Conservation (phyloP, 2,797 vertebrate species). For the Acanthiza pusilla region DNA sequence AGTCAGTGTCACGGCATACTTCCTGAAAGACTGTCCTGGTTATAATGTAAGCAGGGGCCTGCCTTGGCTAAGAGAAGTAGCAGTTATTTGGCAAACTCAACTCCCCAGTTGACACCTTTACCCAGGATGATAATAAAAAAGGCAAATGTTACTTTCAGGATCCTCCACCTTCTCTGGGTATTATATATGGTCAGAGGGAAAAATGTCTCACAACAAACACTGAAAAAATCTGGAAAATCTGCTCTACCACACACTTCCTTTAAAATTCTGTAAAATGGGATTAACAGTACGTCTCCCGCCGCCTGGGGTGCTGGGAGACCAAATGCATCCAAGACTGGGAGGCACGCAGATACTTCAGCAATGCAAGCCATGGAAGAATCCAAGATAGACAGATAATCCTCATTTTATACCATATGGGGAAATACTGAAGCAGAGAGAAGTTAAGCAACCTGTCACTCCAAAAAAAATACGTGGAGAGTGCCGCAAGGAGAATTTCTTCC, state of each 20-base stretch:
- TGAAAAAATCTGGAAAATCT: not conserved
- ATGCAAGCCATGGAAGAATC: not conserved
- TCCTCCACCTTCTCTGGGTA: not conserved
- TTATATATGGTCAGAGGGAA: not conserved
- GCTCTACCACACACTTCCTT: not conserved
- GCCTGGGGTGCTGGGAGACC: not conserved
- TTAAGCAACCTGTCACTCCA: conserved; percentile 23
- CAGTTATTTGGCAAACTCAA: not conserved
- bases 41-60: not conserved
- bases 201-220: not conserved
- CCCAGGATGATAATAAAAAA: not conserved
- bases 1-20: not conserved
- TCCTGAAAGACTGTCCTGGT: not conserved
- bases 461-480: not conserved
- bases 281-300: not conserved
- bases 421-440: conserved; percentile 32
- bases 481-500: not conserved
- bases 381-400: conserved; percentile 23
- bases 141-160: not conserved
- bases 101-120: not conserved
- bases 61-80: not conserved
- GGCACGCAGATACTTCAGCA: not conserved
- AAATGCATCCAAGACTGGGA: not conserved
- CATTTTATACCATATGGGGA: conserved; percentile 32
- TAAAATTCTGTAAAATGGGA: not conserved